Conservation (phyloP, 2,888 invertebrate genomes). For the Heliconius hortense region DNA sequence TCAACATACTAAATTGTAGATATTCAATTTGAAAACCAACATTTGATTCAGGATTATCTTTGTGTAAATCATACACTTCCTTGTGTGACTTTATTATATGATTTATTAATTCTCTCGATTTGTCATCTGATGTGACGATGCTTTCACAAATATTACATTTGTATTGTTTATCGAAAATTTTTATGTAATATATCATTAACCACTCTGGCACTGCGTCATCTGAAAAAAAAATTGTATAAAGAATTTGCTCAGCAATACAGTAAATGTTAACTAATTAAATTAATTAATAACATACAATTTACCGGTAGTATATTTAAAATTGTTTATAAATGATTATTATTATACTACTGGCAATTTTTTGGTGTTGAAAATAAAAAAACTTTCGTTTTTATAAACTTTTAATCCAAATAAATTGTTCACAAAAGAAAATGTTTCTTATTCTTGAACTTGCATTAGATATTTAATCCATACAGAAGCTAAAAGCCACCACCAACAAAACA, state of each 20-base stretch:
- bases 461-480: background rate
- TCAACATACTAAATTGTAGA: slow-evolving; percentile 63
- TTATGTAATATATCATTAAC: slow-evolving; percentile 66
- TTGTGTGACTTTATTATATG: slow-evolving; percentile 62
- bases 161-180: slow-evolving; percentile 48
- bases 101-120: slow-evolving; percentile 54
- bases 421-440: background rate
- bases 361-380: slow-evolving; percentile 11
- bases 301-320: no score
- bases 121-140: slow-evolving; percentile 51
- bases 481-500: background rate
- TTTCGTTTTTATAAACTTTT: background rate
- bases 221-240: slow-evolving; percentile 39
- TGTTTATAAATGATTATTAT: background rate
- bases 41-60: slow-evolving; percentile 62
- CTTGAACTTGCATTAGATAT: background rate
- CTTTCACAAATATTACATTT: slow-evolving; percentile 69
- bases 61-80: slow-evolving; percentile 68
- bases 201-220: slow-evolving; percentile 59
- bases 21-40: slow-evolving; percentile 74
- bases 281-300: no score
- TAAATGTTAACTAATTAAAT: no score
- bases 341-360: background rate
- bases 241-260: background rate
- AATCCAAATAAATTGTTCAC: background rate